Evolutionary conservation across 1,140 invertebrate species (phyloP).

Genomic region (Metopolophium dirhodum): DNA sequence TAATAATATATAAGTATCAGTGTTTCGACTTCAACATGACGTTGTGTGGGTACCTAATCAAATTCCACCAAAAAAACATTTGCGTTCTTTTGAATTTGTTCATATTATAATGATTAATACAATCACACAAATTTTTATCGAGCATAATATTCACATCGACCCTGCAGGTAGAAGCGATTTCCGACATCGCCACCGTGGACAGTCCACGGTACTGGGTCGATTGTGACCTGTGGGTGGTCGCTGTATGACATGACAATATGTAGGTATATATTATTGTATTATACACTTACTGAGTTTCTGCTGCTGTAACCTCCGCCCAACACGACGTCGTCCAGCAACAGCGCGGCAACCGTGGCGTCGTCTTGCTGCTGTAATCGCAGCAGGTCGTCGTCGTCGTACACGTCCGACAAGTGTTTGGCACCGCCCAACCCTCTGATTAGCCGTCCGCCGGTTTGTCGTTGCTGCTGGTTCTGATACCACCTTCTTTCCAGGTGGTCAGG

Average conservation of each 20-base stretch:
- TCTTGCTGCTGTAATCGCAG: conserved; percentile 8
- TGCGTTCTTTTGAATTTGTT: too few relatives aligned
- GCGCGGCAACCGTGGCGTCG: neutral
- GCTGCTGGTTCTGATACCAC: conserved; percentile 49
- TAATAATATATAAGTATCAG: neutral
- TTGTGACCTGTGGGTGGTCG: neutral
- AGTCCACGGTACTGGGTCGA: neutral
- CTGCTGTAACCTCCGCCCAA: neutral
- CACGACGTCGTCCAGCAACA: neutral
- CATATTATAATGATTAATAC: too few relatives aligned
- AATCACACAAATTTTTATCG: too few relatives aligned
- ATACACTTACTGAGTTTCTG: neutral
- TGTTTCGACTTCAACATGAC: neutral
- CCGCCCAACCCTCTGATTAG: neutral
- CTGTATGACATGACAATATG: neutral
- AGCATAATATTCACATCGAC: neutral
- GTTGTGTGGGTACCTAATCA: neutral
- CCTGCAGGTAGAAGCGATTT: neutral
- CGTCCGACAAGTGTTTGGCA: conserved; percentile 26
- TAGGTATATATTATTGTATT: too few relatives aligned
- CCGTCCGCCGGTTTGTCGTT: conserved; percentile 50
- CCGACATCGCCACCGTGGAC: neutral
- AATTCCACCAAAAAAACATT: too few relatives aligned
- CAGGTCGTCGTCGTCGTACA: conserved; percentile 28
- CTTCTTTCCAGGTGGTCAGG: conserved; percentile 58